These are phyloP conservation scores for Reinhardtius hippoglossoides DNA, from an alignment of 2,113 vertebrate species.

Conservation along the genomic window DNA sequence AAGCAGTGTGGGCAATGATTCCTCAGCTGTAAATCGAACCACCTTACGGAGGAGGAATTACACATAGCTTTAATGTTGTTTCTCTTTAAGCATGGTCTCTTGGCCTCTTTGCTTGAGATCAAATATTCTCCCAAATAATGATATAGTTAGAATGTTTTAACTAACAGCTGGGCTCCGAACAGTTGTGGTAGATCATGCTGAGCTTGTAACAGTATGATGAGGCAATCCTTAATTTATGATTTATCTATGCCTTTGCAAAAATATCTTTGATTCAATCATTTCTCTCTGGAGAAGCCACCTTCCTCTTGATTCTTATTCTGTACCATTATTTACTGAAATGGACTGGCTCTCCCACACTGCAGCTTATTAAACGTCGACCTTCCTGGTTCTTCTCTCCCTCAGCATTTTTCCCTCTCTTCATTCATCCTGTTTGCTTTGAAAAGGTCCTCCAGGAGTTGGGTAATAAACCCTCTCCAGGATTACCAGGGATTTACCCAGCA, in stretches of 20 bases:
- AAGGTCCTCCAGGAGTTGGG: conserved; percentile 49
- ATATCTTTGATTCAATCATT: conserved; percentile 21
- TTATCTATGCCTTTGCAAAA: conserved; percentile 45
- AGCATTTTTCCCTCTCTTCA: conserved; percentile 14
- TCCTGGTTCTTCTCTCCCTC: conserved; percentile 18
- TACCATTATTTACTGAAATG: conserved; percentile 57
- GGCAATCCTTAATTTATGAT: conserved; percentile 23
- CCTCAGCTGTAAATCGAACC: conserved; percentile 37
- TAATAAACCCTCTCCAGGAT: conserved; percentile 47
- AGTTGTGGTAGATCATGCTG: not conserved
- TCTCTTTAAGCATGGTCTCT: not conserved
- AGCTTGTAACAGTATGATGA: conserved; percentile 1
- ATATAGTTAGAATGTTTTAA: conserved; percentile 24
- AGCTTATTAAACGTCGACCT: conserved; percentile 65
- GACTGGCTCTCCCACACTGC: conserved; percentile 45
- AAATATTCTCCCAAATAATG: conserved; percentile 16
- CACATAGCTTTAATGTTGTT: not conserved
- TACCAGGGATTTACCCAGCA: conserved; percentile 26
- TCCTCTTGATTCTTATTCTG: conserved; percentile 48
- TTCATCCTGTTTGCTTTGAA: conserved; percentile 71
- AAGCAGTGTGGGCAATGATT: conserved; percentile 53
- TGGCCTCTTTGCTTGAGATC: not conserved
- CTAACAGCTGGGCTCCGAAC: not conserved
- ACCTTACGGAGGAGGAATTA: conserved; percentile 31
- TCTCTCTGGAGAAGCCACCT: conserved; percentile 17